A percentile compares a stretch with the other conserved stretches of the same genome.
Conservation (phyloP, 2,113 vertebrate genomes). For the Sander vitreus region DNA sequence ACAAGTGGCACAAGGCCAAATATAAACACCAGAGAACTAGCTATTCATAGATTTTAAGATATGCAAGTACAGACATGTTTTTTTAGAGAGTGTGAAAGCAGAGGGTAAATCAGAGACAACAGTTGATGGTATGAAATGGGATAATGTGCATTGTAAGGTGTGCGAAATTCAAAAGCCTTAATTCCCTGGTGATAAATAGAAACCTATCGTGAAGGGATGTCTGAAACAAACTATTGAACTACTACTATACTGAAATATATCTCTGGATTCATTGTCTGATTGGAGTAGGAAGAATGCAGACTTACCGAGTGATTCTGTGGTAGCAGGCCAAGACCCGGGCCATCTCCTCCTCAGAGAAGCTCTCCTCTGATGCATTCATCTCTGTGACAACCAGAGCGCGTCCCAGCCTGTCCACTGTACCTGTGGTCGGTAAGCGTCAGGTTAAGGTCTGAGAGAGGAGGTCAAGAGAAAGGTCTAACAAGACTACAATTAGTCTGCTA, state of each 20-base stretch:
- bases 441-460: background rate
- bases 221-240: background rate
- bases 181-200: background rate
- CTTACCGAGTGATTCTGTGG: conserved; percentile 89
- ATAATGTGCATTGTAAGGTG: background rate
- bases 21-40: conserved; percentile 2
- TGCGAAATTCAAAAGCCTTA: background rate
- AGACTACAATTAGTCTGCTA: background rate
- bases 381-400: conserved; percentile 85
- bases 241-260: background rate
- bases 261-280: background rate
- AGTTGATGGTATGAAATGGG: background rate
- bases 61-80: background rate
- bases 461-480: background rate
- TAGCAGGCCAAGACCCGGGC: conserved; percentile 84
- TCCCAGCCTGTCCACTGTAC: conserved; percentile 88
- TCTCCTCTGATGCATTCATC: conserved; percentile 72
- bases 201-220: background rate
- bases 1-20: conserved; percentile 6
- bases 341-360: conserved; percentile 74
- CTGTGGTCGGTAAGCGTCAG: conserved; percentile 53
- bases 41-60: background rate
- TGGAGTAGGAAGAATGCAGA: background rate
- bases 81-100: background rate
- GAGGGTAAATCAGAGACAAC: background rate